A percentile compares a stretch with the other conserved stretches of the same genome.
phyloP scores from a whole-genome alignment of 2,888 invertebrate species.

The Metellina segmentata region DNA sequence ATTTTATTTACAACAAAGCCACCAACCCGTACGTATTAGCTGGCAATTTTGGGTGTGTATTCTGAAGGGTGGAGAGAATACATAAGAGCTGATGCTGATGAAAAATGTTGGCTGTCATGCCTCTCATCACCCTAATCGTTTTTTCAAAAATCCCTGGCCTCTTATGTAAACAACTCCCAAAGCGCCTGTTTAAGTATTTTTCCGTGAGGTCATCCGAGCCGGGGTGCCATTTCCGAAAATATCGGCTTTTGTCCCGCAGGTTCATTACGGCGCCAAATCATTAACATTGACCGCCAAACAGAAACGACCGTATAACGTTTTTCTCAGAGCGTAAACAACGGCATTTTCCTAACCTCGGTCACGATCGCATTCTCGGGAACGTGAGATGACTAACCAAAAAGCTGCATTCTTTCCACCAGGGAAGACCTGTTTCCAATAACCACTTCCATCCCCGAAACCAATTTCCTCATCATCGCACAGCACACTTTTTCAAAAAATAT shows the following conservation, averaged over 20 bases:
- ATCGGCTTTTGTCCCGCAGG: constrained; percentile 25
- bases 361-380: constrained; percentile 40
- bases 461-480: constrained; percentile 26
- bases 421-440: constrained; percentile 64
- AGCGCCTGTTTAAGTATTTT: no score
- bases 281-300: constrained; percentile 55
- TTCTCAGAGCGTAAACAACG: constrained; percentile 57
- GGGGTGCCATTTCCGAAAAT: constrained; percentile 5
- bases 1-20: no score
- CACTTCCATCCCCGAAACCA: constrained; percentile 34
- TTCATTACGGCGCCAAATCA: constrained; percentile 42
- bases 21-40: no score
- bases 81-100: no score
- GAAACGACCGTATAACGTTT: constrained; percentile 22
- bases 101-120: no score
- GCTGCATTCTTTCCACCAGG: constrained; percentile 27
- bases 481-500: no score
- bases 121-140: no score
- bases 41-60: no score
- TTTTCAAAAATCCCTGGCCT: no score
- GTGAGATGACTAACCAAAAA: constrained; percentile 50
- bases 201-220: not conserved
- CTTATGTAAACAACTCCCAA: no score
- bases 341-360: constrained; percentile 50
- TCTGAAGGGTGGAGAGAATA: no score